These are phyloP conservation scores for Hydropotes inermis DNA, from an alignment of 2,113 vertebrate genomes.

Conservation along the genomic window DNA sequence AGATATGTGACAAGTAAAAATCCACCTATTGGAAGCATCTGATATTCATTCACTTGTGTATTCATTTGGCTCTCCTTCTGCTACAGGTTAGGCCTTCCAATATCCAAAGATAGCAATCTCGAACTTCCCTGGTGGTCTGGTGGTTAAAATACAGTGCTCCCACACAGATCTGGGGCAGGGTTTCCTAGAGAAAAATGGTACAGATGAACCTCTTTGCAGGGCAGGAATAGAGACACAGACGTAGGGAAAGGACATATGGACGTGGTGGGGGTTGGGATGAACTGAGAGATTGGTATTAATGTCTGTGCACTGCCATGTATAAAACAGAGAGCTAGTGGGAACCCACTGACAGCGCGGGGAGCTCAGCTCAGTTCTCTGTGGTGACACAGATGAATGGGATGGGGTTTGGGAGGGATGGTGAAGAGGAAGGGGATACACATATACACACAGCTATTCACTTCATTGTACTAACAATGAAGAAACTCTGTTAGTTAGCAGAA, in stretches of 20 bases:
- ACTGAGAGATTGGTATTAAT: not conserved
- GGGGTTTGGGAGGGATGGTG: not conserved
- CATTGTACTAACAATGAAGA: not conserved
- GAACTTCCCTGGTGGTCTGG: not conserved
- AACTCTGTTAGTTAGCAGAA: not conserved
- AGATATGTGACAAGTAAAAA: not conserved
- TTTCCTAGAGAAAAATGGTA: not conserved
- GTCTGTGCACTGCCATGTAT: rapidly evolving
- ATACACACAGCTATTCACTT: not conserved
- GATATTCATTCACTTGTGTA: not conserved
- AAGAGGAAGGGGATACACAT: not conserved
- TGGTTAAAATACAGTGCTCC: not conserved
- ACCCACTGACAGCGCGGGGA: not conserved
- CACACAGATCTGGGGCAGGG: not conserved
- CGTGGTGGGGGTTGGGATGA: not conserved
- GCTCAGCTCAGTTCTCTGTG: not conserved
- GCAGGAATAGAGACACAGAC: not conserved
- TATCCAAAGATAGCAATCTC: not conserved
- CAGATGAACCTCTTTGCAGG: not conserved
- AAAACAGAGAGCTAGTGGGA: not conserved
- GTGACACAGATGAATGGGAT: not conserved
- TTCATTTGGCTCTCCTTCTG: not conserved
- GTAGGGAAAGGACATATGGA: rapidly evolving
- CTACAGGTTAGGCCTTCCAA: not conserved
- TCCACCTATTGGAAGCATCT: not conserved